These are phyloP conservation scores for Lates calcarifer DNA, from an alignment of 2,113 vertebrate species.

Conservation along the genomic window DNA sequence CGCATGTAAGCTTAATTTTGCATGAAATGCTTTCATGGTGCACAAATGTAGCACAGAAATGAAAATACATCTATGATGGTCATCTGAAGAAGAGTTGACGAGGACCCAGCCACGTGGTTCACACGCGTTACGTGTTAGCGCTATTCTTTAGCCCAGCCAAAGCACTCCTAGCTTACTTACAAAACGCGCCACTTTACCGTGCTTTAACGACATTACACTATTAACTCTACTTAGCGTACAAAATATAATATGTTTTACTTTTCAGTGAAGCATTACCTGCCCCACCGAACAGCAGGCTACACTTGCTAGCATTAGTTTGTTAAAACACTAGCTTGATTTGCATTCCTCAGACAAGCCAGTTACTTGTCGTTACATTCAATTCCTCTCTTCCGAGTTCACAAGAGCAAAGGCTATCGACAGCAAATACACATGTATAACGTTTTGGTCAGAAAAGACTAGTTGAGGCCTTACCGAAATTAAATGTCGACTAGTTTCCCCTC, in stretches of 20 bases:
- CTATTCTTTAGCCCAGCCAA: not conserved
- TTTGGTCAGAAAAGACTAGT: fast-evolving
- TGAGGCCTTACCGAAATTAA: conserved; percentile 6
- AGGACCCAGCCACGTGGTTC: conserved; percentile 38
- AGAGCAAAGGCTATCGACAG: fast-evolving
- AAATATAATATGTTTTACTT: not conserved
- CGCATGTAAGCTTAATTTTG: too few relatives aligned
- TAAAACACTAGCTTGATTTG: not conserved
- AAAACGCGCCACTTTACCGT: fast-evolving
- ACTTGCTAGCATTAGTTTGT: not conserved
- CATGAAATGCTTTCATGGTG: too few relatives aligned
- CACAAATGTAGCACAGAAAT: not conserved
- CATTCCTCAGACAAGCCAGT: not conserved
- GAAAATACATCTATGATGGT: too few relatives aligned
- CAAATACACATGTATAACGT: fast-evolving
- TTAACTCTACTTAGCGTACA: too few relatives aligned
- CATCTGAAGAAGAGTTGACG: fast-evolving
- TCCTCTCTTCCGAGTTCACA: fast-evolving
- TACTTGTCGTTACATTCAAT: fast-evolving
- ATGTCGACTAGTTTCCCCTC: fast-evolving
- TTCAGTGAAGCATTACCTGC: not conserved
- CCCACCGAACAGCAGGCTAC: not conserved
- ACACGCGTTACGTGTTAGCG: not conserved
- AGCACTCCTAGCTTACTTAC: too few relatives aligned
- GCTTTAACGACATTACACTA: not conserved